Evolutionary conservation across 2,797 vertebrate species (phyloP).

Genomic region (Pristis pectinata): DNA sequence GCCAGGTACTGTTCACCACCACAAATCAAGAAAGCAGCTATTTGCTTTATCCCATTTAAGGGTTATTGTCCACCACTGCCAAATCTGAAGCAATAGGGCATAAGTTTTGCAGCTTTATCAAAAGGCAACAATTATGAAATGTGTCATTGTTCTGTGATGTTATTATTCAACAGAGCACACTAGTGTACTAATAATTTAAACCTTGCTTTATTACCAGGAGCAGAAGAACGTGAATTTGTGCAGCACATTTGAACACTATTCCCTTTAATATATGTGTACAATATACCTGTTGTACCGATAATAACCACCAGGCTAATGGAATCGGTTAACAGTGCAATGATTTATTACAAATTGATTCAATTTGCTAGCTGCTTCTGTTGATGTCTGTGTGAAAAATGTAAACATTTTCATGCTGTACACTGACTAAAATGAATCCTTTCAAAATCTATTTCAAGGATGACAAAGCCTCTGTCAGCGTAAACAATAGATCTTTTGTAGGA

Average conservation of each 20-base stretch:
- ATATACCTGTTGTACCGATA: conserved; percentile 8
- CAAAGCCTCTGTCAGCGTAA: conserved; percentile 28
- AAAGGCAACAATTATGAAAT: neutral
- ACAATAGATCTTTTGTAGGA: conserved; percentile 27
- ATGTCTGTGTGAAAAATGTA: conserved; percentile 19
- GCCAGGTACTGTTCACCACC: neutral
- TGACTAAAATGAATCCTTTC: conserved; percentile 11
- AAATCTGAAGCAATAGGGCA: neutral
- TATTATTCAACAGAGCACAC: neutral
- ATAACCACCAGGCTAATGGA: neutral
- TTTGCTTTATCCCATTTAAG: too few species aligned
- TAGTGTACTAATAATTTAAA: too few species aligned
- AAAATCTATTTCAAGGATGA: conserved; percentile 1
- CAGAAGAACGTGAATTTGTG: neutral
- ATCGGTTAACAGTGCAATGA: conserved; percentile 7
- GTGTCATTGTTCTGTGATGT: neutral
- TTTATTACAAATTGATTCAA: neutral
- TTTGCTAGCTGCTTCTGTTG: conserved; percentile 32
- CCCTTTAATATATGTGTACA: neutral
- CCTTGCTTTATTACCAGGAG: neutral
- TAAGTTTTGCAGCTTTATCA: neutral
- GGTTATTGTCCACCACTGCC: neutral
- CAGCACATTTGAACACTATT: neutral
- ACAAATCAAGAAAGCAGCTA: neutral
- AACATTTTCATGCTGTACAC: conserved; percentile 35